Conservation (phyloP, 1,140 invertebrate genomes). For the Trypoxylus dichotomus region DNA sequence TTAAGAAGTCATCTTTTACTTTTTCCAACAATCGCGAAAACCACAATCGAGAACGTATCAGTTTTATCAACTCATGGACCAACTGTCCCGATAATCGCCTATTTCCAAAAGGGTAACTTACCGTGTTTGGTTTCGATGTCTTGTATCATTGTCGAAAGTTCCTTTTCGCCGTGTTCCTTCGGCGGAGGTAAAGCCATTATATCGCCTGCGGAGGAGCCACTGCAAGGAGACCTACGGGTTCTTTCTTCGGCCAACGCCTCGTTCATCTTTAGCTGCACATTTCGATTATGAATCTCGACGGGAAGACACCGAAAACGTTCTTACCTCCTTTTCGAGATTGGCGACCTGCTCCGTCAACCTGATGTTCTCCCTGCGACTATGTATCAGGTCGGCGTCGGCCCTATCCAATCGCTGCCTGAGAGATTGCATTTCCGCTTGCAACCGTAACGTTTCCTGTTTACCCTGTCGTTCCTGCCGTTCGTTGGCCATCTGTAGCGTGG, state of each 20-base stretch:
- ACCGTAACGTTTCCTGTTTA: constrained; percentile 71
- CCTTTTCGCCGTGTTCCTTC: constrained; percentile 60
- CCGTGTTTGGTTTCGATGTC: constrained; percentile 81
- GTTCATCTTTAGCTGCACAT: constrained; percentile 54
- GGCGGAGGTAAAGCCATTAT: constrained; percentile 47
- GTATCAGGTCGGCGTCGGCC: constrained; percentile 75
- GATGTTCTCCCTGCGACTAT: constrained; percentile 74
- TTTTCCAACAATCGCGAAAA: no score
- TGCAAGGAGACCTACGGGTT: constrained; percentile 27
- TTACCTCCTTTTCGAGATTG: constrained; percentile 76
- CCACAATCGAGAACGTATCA: not conserved
- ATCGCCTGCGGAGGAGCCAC: constrained; percentile 31
- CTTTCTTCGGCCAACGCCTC: constrained; percentile 49
- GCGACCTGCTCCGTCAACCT: constrained; percentile 74
- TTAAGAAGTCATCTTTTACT: constrained; percentile 44
- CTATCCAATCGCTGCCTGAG: constrained; percentile 74
- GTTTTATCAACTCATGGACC: constrained; percentile 62
- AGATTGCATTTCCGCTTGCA: constrained; percentile 76
- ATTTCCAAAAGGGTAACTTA: constrained; percentile 54
- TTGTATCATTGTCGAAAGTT: constrained; percentile 70
- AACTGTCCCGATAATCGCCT: constrained; percentile 50
- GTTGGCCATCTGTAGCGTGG: constrained; percentile 59
- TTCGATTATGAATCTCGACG: not conserved
- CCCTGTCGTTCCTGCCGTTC: constrained; percentile 72
- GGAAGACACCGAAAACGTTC: no score